phyloP scores from a whole-genome alignment of 2,888 invertebrate genomes.

The Lamellibrachia satsuma region DNA sequence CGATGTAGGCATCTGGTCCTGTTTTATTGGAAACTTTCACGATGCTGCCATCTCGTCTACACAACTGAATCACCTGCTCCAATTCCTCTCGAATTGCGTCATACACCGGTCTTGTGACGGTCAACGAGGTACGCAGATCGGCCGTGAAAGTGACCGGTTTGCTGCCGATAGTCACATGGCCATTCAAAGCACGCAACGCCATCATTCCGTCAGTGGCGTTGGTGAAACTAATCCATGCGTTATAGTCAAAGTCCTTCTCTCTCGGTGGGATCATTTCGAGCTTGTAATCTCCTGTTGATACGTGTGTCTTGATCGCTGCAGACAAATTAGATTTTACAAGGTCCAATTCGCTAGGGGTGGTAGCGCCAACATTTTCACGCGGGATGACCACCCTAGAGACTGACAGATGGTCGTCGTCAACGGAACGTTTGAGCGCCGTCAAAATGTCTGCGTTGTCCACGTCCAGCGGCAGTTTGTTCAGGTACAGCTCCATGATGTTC shows the following conservation, averaged over 20 bases:
- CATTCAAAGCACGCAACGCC: not conserved
- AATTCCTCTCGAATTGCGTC: constrained; percentile 14
- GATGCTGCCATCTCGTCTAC: not conserved
- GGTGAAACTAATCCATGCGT: constrained; percentile 24
- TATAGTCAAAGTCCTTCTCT: constrained; percentile 30
- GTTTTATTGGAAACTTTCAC: not conserved
- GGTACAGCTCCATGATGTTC: constrained; percentile 20
- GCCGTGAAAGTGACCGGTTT: constrained; percentile 19
- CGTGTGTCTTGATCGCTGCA: not conserved
- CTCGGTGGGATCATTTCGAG: constrained; percentile 24
- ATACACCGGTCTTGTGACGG: constrained; percentile 21
- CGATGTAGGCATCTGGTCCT: not conserved
- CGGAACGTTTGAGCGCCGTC: not conserved
- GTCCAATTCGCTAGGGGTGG: not conserved
- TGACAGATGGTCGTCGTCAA: not conserved
- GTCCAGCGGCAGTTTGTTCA: constrained; percentile 23
- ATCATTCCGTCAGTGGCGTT: constrained; percentile 19
- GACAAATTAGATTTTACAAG: not conserved
- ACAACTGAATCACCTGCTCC: not conserved
- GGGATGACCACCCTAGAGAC: not conserved
- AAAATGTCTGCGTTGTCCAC: constrained; percentile 14
- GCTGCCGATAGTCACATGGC: not conserved
- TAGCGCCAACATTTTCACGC: not conserved
- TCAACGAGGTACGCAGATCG: constrained; percentile 20
- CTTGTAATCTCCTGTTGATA: constrained; percentile 20